These are phyloP conservation scores for Trichogramma pretiosum DNA, from an alignment of 1,140 invertebrate species.

Conservation along the genomic window DNA sequence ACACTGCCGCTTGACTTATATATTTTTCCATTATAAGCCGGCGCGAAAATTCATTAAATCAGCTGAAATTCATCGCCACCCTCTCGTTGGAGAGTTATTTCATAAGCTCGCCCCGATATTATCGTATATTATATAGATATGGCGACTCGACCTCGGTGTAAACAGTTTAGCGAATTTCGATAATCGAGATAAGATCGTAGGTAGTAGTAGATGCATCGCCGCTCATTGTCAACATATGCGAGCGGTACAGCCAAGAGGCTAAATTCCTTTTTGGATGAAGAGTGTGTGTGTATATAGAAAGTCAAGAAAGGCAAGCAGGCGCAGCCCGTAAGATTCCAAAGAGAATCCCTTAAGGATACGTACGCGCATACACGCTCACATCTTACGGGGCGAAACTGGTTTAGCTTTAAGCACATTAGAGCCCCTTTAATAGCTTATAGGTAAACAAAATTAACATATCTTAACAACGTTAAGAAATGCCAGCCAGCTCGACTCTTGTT, in stretches of 20 bases:
- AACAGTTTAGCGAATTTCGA: conserved; percentile 16
- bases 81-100: conserved; percentile 4
- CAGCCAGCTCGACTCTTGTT: conserved; percentile 16
- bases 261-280: too few relatives aligned
- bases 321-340: too few relatives aligned
- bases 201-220: neutral
- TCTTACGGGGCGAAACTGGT: conserved; percentile 41
- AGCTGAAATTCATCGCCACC: conserved; percentile 7
- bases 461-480: conserved; percentile 48
- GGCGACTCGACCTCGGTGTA: too few relatives aligned
- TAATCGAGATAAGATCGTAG: conserved; percentile 17
- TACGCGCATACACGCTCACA: conserved; percentile 37
- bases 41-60: conserved; percentile 16
- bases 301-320: too few relatives aligned
- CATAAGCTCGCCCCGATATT: neutral
- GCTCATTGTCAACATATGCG: too few relatives aligned
- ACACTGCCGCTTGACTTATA: too few relatives aligned
- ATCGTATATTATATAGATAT: too few relatives aligned
- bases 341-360: conserved; percentile 32
- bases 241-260: conserved; percentile 12
- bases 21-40: conserved; percentile 6
- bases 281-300: too few relatives aligned
- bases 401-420: conserved; percentile 46
- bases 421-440: conserved; percentile 47
- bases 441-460: conserved; percentile 49